Evolutionary conservation across 2,888 invertebrate genomes (phyloP).

Genomic region (Nomada goodeniana): DNA sequence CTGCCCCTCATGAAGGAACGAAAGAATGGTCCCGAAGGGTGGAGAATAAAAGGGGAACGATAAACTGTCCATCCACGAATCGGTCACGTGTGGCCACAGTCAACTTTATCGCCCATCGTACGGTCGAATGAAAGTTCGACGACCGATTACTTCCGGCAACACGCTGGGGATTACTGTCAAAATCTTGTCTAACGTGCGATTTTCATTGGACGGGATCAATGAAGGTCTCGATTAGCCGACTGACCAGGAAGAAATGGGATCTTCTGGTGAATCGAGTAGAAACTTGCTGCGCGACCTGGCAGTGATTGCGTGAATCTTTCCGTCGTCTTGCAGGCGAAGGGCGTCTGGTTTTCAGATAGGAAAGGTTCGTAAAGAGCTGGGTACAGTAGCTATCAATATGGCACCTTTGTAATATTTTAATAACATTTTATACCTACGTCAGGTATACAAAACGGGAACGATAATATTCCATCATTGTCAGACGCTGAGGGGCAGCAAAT

Average conservation of each 20-base stretch:
- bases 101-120: conserved; percentile 36
- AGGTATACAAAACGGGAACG: no score
- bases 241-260: background rate
- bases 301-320: no score
- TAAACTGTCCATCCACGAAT: conserved; percentile 44
- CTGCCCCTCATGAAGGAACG: background rate
- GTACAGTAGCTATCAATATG: no score
- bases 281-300: no score
- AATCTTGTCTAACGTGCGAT: background rate
- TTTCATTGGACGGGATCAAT: background rate
- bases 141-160: conserved; percentile 25
- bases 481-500: no score
- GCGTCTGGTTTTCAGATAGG: no score
- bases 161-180: conserved; percentile 29
- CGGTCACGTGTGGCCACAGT: conserved; percentile 47
- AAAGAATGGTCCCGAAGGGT: background rate
- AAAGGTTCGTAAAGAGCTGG: no score
- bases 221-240: background rate
- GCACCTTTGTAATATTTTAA: no score
- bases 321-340: no score
- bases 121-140: conserved; percentile 29
- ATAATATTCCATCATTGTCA: no score
- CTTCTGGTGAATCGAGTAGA: no score
- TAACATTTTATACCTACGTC: no score
- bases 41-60: conserved; percentile 12